phyloP scores from a whole-genome alignment of 2,888 invertebrate species.

The Norana najaformis region DNA sequence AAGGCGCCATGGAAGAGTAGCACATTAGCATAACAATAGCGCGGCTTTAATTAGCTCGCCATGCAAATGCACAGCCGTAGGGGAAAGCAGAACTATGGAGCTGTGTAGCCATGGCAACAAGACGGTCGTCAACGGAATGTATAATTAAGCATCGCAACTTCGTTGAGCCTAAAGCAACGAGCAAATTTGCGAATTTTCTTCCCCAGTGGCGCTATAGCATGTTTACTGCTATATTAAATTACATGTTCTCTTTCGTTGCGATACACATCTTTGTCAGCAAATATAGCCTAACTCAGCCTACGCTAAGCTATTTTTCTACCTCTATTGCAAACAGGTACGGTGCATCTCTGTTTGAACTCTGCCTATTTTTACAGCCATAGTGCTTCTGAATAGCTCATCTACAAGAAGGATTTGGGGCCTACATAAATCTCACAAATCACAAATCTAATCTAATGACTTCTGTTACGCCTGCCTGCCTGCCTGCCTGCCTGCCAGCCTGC shows the following conservation, averaged over 20 bases:
- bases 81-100: slow-evolving; percentile 6
- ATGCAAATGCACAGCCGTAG: background rate
- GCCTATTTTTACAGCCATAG: too few relatives aligned
- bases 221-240: background rate
- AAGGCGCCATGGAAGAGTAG: background rate
- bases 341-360: too few relatives aligned
- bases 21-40: slow-evolving; percentile 13
- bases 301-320: background rate
- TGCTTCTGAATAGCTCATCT: too few relatives aligned
- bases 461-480: too few relatives aligned
- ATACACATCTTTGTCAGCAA: background rate
- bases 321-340: background rate
- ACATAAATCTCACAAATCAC: too few relatives aligned
- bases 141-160: background rate
- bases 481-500: too few relatives aligned
- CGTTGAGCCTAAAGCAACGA: background rate
- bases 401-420: too few relatives aligned
- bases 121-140: slow-evolving; percentile 1
- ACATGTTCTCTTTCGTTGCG: background rate
- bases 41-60: slow-evolving; percentile 13
- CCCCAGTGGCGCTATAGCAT: background rate
- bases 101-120: background rate
- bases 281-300: background rate
- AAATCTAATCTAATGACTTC: too few relatives aligned
- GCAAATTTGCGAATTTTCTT: background rate